phyloP scores from a whole-genome alignment of 2,888 invertebrate genomes.

The Allacma fusca region DNA sequence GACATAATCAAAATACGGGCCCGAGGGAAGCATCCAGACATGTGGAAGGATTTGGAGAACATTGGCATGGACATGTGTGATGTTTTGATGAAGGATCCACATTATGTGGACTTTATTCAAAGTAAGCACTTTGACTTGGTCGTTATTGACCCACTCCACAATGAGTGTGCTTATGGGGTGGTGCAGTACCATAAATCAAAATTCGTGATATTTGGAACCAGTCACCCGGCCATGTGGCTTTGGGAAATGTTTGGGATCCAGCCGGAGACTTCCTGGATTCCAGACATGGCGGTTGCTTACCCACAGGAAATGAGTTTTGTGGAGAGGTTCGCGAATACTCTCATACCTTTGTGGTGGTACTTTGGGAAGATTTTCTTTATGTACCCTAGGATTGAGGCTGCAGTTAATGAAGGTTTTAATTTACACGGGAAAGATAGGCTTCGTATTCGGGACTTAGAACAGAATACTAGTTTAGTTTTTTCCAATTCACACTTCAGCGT shows the following conservation, averaged over 20 bases:
- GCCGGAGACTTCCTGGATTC: conserved; percentile 46
- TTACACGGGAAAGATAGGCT: conserved; percentile 34
- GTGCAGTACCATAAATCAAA: conserved; percentile 45
- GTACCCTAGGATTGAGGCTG: conserved; percentile 48
- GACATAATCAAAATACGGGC: neutral
- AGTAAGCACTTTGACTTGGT: conserved; percentile 50
- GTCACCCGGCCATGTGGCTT: conserved; percentile 38
- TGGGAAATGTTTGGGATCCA: conserved; percentile 44
- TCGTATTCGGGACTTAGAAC: conserved; percentile 47
- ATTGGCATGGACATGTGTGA: conserved; percentile 44
- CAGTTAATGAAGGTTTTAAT: conserved; percentile 41
- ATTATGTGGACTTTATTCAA: conserved; percentile 45
- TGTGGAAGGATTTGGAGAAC: conserved; percentile 9
- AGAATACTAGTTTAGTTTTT: conserved; percentile 45
- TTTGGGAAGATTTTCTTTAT: conserved; percentile 37
- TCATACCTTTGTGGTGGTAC: conserved; percentile 36
- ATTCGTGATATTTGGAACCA: conserved; percentile 46
- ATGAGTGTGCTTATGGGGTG: conserved; percentile 53
- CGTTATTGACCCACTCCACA: conserved; percentile 50
- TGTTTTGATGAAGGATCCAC: conserved; percentile 39
- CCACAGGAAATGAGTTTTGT: conserved; percentile 7
- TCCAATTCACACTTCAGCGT: conserved; percentile 51
- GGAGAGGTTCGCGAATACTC: conserved; percentile 14
- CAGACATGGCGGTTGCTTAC: conserved; percentile 35
- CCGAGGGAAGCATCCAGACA: neutral